Percentiles rank a stretch among this genome's conserved stretches.
phyloP scores from a whole-genome alignment of 2,888 invertebrate species.

The Heliconius sara region DNA sequence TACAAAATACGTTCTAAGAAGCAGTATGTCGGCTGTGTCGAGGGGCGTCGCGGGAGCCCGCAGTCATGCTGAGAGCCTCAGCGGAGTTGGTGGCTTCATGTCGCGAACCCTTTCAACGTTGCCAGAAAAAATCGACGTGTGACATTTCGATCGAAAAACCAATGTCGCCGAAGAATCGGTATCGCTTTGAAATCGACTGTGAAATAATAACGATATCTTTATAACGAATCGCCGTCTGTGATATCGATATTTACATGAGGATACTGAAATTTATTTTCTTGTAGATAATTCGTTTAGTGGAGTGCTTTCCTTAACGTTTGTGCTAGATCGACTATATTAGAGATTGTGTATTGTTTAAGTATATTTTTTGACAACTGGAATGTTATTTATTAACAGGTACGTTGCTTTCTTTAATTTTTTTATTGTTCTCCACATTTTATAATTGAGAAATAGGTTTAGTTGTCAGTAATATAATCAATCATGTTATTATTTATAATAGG shows the following conservation, averaged over 20 bases:
- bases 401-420: not conserved
- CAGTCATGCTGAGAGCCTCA: conserved; percentile 83
- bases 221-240: conserved; percentile 79
- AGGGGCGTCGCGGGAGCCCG: conserved; percentile 82
- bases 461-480: not conserved
- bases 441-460: not conserved
- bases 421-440: not conserved
- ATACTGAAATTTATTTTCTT: conserved; percentile 69
- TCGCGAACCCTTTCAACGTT: conserved; percentile 74
- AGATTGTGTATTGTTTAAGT: conserved; percentile 41
- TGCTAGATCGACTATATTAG: conserved; percentile 43
- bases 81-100: conserved; percentile 80
- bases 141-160: conserved; percentile 70
- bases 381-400: conserved; percentile 21
- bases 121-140: conserved; percentile 75
- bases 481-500: too few species aligned
- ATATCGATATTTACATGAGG: conserved; percentile 69
- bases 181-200: conserved; percentile 56
- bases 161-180: conserved; percentile 61
- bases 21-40: conserved; percentile 78
- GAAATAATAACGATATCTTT: conserved; percentile 61
- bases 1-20: conserved; percentile 76
- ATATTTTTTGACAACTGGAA: conserved; percentile 6
- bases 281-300: conserved; percentile 69
- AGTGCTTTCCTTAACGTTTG: conserved; percentile 67